Conservation (phyloP, 2,797 vertebrate species). For the Hoplostethus atlanticus region DNA sequence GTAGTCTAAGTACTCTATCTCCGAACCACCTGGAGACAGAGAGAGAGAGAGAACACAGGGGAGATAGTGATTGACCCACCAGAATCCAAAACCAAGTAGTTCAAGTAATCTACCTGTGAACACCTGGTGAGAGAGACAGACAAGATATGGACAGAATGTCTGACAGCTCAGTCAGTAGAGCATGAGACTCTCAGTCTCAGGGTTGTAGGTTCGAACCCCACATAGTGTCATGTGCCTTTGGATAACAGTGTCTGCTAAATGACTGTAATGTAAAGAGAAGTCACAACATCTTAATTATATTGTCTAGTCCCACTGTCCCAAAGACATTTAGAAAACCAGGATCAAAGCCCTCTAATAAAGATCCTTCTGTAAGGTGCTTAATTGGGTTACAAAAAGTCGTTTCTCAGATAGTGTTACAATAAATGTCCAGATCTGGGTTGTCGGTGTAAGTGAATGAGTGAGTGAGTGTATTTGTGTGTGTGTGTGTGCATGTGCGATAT, state of each 20-base stretch:
- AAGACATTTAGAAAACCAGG: background rate
- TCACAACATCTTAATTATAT: too few species aligned
- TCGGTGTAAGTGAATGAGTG: background rate
- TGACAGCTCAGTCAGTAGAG: too few species aligned
- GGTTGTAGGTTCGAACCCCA: too few species aligned
- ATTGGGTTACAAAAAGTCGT: background rate
- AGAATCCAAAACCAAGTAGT: background rate
- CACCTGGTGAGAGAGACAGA: background rate
- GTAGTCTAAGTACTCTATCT: slow-evolving; percentile 94
- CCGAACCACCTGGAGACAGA: slow-evolving; percentile 88
- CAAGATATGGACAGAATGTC: background rate
- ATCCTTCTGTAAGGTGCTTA: background rate
- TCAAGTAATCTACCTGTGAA: background rate
- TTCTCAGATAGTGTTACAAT: too few species aligned
- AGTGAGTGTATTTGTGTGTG: too few species aligned
- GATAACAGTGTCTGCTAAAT: too few species aligned
- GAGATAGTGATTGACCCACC: background rate
- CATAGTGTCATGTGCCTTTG: too few species aligned
- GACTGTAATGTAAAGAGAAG: too few species aligned
- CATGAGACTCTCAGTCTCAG: too few species aligned
- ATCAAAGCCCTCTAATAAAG: background rate
- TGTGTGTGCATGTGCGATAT: too few species aligned
- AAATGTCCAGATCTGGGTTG: background rate
- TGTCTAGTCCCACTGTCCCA: too few species aligned
- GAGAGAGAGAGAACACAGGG: slow-evolving; percentile 9